These are phyloP conservation scores for Thecophora atra DNA, from an alignment of 2,888 invertebrate species.

Conservation along the genomic window DNA sequence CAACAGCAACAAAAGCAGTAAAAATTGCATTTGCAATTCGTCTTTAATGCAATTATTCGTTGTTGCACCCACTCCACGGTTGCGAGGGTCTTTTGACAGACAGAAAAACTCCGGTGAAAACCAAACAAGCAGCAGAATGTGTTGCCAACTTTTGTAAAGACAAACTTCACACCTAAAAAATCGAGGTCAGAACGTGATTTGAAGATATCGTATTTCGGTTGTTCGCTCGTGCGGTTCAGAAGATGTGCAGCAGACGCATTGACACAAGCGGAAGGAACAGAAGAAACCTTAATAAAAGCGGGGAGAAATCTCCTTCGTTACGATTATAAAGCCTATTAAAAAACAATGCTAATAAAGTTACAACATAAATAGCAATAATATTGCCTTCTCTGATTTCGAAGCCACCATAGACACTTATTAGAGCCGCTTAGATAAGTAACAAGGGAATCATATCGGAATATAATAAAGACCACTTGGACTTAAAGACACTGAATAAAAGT, in stretches of 20 bases:
- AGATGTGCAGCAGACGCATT: background rate
- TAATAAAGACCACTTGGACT: too few relatives aligned
- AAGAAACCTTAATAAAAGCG: background rate
- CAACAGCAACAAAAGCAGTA: background rate
- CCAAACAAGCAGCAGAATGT: background rate
- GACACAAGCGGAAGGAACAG: background rate
- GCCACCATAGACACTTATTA: too few relatives aligned
- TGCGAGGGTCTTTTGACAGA: background rate
- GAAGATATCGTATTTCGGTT: conserved; percentile 17
- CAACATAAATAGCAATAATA: background rate
- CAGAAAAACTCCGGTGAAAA: background rate
- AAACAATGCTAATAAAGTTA: background rate
- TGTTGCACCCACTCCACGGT: conserved; percentile 1
- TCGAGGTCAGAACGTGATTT: conserved; percentile 42
- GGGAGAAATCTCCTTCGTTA: background rate
- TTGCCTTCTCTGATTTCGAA: background rate
- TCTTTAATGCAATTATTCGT: background rate
- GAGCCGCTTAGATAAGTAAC: too few relatives aligned
- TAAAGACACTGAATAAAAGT: too few relatives aligned
- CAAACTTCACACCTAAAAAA: conserved; percentile 2
- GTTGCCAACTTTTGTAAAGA: background rate
- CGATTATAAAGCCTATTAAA: background rate
- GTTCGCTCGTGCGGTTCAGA: background rate
- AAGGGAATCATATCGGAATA: too few relatives aligned
- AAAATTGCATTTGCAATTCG: conserved; percentile 34